phyloP scores from a whole-genome alignment of 2,888 invertebrate species.

The Lagria hirta region DNA sequence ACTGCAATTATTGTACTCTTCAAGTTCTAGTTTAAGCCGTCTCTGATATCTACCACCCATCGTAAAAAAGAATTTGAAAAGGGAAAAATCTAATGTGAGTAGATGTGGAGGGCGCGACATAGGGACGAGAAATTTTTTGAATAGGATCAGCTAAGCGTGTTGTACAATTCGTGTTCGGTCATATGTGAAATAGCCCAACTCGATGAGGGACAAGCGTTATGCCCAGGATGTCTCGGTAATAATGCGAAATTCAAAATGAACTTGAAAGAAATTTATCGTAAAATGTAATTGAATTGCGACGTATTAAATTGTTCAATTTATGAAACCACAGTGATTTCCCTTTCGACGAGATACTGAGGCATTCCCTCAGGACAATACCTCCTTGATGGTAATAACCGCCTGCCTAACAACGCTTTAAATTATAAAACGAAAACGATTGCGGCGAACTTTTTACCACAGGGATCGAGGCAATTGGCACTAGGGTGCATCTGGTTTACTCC shows the following conservation, averaged over 20 bases:
- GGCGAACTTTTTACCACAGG: too few relatives aligned
- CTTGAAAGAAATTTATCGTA: constrained; percentile 45
- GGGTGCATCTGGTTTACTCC: too few relatives aligned
- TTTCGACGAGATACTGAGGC: constrained; percentile 45
- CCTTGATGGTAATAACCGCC: constrained; percentile 44
- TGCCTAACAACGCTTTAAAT: constrained; percentile 26
- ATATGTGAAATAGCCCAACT: constrained; percentile 65
- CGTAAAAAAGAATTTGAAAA: constrained; percentile 14
- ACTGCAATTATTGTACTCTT: too few relatives aligned
- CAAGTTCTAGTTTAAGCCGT: too few relatives aligned
- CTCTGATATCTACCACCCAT: too few relatives aligned
- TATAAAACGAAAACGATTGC: constrained; percentile 23
- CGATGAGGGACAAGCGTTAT: constrained; percentile 41
- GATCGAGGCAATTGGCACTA: too few relatives aligned
- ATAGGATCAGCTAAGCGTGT: constrained; percentile 67
- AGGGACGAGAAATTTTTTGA: constrained; percentile 52
- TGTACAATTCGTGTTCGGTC: constrained; percentile 66
- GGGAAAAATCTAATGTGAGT: constrained; percentile 15
- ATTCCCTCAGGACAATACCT: constrained; percentile 39
- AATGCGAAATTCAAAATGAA: constrained; percentile 51
- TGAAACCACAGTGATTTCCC: constrained; percentile 54
- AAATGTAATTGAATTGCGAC: constrained; percentile 51
- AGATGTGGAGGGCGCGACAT: constrained; percentile 40
- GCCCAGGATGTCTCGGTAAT: constrained; percentile 37
- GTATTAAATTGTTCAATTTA: constrained; percentile 56